phyloP scores from a whole-genome alignment of 2,888 invertebrate species.

The Theodoxus fluviatilis region DNA sequence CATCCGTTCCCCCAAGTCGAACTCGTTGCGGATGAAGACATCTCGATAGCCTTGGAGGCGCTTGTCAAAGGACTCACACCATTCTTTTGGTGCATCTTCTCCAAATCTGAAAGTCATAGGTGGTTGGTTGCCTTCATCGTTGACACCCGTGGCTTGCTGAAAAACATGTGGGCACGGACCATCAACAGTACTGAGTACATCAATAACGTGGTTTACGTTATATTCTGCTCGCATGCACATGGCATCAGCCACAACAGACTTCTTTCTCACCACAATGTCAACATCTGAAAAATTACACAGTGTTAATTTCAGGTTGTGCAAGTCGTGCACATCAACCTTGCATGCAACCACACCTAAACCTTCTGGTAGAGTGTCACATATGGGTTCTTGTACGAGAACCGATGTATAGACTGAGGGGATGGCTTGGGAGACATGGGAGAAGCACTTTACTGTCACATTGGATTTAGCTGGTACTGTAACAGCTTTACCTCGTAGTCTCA shows the following conservation, averaged over 20 bases:
- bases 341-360: background rate
- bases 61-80: background rate
- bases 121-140: background rate
- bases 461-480: background rate
- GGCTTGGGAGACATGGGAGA: too few relatives aligned
- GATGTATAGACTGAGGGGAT: background rate
- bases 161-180: too few relatives aligned
- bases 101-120: background rate
- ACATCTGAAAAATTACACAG: background rate
- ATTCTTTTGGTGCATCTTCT: background rate
- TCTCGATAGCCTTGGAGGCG: background rate
- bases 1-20: constrained; percentile 2
- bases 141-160: too few relatives aligned
- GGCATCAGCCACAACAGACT: background rate
- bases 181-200: too few relatives aligned
- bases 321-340: background rate
- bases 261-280: background rate
- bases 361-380: background rate
- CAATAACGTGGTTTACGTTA: background rate
- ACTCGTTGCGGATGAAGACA: constrained; percentile 22
- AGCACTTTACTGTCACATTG: background rate
- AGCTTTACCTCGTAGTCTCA: background rate
- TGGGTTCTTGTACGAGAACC: background rate
- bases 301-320: background rate
- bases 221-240: background rate